Percentiles rank a stretch among this genome's conserved stretches.
Evolutionary conservation across 35 echinoderm and acorn worm genomes (phyloP).

Genomic region (Apostichopus japonicus): DNA sequence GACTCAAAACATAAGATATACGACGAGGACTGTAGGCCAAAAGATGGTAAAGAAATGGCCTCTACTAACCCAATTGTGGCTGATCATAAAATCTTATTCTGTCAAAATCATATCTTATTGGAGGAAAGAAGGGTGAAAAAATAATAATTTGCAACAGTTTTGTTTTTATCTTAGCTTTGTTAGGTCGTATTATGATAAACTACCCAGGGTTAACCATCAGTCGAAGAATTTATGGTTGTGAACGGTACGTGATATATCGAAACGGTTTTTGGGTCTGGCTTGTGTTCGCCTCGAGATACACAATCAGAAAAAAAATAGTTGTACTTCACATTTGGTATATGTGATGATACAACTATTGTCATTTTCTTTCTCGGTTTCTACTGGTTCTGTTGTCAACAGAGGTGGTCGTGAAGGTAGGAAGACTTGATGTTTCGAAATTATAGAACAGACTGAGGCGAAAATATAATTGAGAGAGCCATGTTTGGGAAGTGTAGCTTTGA

Average conservation of each 20-base stretch:
- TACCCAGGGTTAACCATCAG: conserved; percentile 10
- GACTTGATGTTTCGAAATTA: not conserved
- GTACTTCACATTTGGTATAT: not conserved
- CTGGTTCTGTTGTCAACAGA: not conserved
- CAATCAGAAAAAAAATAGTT: not conserved
- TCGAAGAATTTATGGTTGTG: not conserved
- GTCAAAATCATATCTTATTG: not conserved
- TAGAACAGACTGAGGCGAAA: not conserved
- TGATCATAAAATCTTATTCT: conserved; percentile 37
- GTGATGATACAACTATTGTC: not conserved
- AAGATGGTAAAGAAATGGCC: not conserved
- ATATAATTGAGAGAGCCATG: not conserved
- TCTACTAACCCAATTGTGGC: conserved; percentile 50
- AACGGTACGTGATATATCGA: not conserved
- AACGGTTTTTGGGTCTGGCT: not conserved
- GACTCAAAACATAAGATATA: conserved; percentile 46
- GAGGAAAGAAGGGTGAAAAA: not conserved
- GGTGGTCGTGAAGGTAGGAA: not conserved
- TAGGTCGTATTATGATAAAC: conserved; percentile 17
- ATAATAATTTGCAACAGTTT: conserved; percentile 1
- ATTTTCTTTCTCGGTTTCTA: not conserved
- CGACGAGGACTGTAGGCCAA: not conserved
- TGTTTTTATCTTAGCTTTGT: not conserved
- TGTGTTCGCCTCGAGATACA: not conserved
- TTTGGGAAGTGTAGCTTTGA: not conserved